These are phyloP conservation scores for Oreamnos americanus DNA, from an alignment of 2,113 vertebrate species.

Conservation along the genomic window DNA sequence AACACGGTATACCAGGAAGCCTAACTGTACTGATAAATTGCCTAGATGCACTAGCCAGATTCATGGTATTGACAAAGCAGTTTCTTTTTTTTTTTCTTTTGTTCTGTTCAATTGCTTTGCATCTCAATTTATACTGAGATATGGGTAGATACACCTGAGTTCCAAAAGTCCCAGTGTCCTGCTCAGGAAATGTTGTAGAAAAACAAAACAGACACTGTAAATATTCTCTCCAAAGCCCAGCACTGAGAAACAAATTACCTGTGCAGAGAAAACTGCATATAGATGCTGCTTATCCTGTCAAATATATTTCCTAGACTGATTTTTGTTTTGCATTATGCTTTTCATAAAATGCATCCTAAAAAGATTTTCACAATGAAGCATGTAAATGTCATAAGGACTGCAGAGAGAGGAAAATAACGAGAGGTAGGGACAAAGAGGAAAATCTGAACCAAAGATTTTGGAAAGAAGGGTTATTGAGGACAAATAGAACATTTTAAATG, in stretches of 20 bases:
- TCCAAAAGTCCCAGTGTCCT: neutral
- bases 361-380: neutral
- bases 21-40: neutral
- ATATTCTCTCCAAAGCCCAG: neutral
- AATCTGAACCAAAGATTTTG: neutral
- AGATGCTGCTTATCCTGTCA: neutral
- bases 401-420: neutral
- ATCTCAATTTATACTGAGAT: neutral
- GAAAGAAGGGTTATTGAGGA: neutral
- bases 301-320: neutral
- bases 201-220: neutral
- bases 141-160: neutral
- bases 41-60: neutral
- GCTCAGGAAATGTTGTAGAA: neutral
- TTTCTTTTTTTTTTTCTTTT: neutral
- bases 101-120: neutral
- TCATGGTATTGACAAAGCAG: neutral
- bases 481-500: neutral
- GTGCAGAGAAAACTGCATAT: neutral
- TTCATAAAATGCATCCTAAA: slow-evolving; percentile 16
- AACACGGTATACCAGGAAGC: neutral
- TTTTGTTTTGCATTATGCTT: slow-evolving; percentile 41
- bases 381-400: neutral
- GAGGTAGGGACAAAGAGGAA: neutral
- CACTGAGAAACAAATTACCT: neutral